A percentile compares a stretch with the other conserved stretches of the same genome.
Conservation (phyloP, 1,140 invertebrate genomes). For the Bombus impatiens region DNA sequence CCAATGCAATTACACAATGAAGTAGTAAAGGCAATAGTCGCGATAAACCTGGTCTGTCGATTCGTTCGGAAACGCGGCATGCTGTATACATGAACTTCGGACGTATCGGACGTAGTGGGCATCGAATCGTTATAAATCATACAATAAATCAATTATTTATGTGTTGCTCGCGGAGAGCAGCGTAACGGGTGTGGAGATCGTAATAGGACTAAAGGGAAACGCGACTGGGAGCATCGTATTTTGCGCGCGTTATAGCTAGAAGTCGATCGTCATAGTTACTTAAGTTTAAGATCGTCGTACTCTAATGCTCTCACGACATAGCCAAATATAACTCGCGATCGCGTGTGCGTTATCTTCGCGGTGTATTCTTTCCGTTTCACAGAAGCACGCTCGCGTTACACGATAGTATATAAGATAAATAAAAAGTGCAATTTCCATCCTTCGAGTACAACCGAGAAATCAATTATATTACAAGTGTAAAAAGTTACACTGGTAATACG, state of each 20-base stretch:
- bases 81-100: conserved; percentile 53
- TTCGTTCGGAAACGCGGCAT: conserved; percentile 25
- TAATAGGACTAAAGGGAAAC: conserved; percentile 41
- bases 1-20: conserved; percentile 72
- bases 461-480: too few relatives aligned
- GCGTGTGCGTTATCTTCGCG: neutral
- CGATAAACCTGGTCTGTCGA: conserved; percentile 61
- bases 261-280: conserved; percentile 1
- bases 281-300: conserved; percentile 10
- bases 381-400: neutral
- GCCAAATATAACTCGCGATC: conserved; percentile 17
- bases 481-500: too few relatives aligned
- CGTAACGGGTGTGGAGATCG: conserved; percentile 9
- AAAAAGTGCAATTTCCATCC: too few relatives aligned
- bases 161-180: neutral
- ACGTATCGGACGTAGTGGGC: conserved; percentile 16
- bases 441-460: too few relatives aligned
- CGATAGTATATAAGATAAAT: neutral
- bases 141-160: conserved; percentile 66
- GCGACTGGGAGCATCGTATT: conserved; percentile 13
- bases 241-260: conserved; percentile 11
- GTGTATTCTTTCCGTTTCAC: neutral
- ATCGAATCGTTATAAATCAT: conserved; percentile 48
- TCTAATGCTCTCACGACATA: neutral
- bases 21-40: conserved; percentile 72